Evolutionary conservation across 1,140 invertebrate species (phyloP), one percentile per base, ranked within the genome.

Genomic region (Laodelphax striatellus): DNA sequence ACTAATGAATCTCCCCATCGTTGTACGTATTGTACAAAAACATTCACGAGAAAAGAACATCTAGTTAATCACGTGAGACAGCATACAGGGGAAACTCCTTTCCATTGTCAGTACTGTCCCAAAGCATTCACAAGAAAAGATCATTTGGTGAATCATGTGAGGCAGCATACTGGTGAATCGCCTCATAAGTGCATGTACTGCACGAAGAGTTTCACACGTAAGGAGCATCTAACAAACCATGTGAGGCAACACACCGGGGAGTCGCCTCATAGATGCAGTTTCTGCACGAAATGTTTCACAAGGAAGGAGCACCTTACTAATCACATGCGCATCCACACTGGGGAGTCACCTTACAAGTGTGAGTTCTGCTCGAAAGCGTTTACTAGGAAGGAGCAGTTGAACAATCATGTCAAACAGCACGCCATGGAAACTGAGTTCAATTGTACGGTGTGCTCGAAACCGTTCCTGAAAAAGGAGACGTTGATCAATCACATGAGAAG

Each of bases 371-470:
- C 82, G 57, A 88, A 89, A 67, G 82, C 84, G 1, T 92, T 91
- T 71, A 87, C 86, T 0, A 77, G 85, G 59, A 89, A 89, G 70
- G 86, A 90, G 70, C 86, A 90, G 64, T 77, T 90, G 16, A 82
- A 84, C 56, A 84, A 87, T 65, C 88, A 91, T 74, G 74, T 86
- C 66, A 75, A 86, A 66, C 86, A 88, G 73, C 95, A 98, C 74
- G 96, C 94, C 46, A 90, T 90, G 62, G 92, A 94, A 74, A 86
- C 85, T 60, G 85, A 85, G 42, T 86, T 88, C 72, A 83, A 86
- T 71, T 94, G 90, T 75, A 83, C 82, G 66, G 86, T 83, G 68
- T 94, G 90, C 73, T 82, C 84, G 46, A 92, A 92, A 73, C 85
- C 86, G 56, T 93, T 93, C 73, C 86, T 87, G 43, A 78, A 88